Evolutionary conservation across 2,888 invertebrate species (phyloP), one percentile per base, ranked within the genome.

Genomic region (Hemicrepidius hirtus): DNA sequence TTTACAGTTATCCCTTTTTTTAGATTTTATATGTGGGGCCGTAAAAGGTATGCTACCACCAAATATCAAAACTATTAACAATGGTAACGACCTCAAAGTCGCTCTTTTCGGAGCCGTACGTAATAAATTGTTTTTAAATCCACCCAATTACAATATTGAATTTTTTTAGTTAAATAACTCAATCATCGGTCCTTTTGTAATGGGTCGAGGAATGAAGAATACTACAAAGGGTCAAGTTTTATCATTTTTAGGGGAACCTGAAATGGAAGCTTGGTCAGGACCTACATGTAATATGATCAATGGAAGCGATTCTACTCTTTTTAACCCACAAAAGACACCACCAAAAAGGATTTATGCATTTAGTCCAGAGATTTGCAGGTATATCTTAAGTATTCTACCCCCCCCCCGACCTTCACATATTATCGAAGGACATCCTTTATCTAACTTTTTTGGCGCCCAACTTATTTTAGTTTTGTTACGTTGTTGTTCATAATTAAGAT

Each of bases 341-440:
- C 73, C 65, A 3, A 80, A 86, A 4, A 83, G 79, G 59, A 75
- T 91, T 13, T 87, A 88, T 68, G 86, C 86, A 0, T 91, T 89
- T 71, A 87, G 89, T 59, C 86, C 89, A 0, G 91, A 91, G 73
- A 83, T 90, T 35, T 92, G 91, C 87, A 88, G 91, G 90, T 90
- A 78, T 76, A 44, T 86, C 85, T 44, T 12, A 5, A 80, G n/a
- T n/a, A n/a, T n/a, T n/a, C n/a, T n/a, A n/a, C n/a, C n/a, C n/a
- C n/a, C n/a, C n/a, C n/a, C n/a, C n/a, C n/a, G n/a, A n/a, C n/a
- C n/a, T n/a, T n/a, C n/a, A n/a, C n/a, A n/a, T n/a, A n/a, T n/a
- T n/a, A n/a, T n/a, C n/a, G n/a, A n/a, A n/a, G n/a, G n/a, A n/a
- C n/a, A n/a, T n/a, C n/a, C n/a, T n/a, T n/a, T n/a, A n/a, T n/a